These are phyloP conservation scores for Plectropomus leopardus DNA, from an alignment of 2,113 vertebrate species.

Conservation along the genomic window DNA sequence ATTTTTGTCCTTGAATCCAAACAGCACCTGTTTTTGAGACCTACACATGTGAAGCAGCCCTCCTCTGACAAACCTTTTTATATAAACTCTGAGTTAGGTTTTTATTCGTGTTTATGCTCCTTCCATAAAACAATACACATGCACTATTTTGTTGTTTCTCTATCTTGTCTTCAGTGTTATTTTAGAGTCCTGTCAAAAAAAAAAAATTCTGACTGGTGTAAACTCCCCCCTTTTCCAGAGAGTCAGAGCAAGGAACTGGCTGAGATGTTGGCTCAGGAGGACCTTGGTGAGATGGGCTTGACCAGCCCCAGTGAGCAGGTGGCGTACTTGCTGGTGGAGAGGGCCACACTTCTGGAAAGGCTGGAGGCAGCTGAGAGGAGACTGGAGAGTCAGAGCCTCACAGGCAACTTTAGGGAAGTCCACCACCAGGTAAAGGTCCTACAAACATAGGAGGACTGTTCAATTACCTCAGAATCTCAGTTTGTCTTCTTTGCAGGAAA, in stretches of 20 bases:
- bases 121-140: neutral
- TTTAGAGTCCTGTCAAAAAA: neutral
- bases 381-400: conserved; percentile 74
- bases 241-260: conserved; percentile 88
- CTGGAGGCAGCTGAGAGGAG: conserved; percentile 84
- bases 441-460: neutral
- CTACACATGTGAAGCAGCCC: no score
- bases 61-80: no score
- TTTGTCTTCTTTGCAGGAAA: neutral
- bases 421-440: conserved; percentile 86
- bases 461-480: neutral
- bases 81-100: neutral
- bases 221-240: conserved; percentile 79
- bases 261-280: conserved; percentile 91
- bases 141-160: neutral
- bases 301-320: conserved; percentile 89
- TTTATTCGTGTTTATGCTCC: neutral
- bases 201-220: conserved; percentile 1
- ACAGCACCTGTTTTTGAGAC: no score
- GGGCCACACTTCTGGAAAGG: conserved; percentile 85
- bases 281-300: conserved; percentile 86
- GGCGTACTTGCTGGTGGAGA: conserved; percentile 89
- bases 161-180: neutral
- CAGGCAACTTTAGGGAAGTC: conserved; percentile 69
- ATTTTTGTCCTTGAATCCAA: no score